Evolutionary conservation across 1,140 invertebrate species (phyloP).

Genomic region (Drosophila ananassae): DNA sequence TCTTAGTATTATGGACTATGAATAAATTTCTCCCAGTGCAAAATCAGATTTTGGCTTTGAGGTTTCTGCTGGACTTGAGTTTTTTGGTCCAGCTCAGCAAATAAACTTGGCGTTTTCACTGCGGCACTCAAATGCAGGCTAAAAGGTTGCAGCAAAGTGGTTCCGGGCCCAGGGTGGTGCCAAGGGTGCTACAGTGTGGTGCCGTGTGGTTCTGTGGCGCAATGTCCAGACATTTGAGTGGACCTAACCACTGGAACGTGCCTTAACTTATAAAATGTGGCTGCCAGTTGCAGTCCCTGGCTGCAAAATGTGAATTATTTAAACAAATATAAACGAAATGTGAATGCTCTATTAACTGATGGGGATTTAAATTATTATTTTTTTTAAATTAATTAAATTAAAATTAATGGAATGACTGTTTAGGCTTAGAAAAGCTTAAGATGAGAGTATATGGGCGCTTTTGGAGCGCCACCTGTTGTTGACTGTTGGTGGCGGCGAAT

Average conservation of each 20-base stretch:
- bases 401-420: background rate
- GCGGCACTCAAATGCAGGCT: conserved; percentile 66
- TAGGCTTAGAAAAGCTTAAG: too few relatives aligned
- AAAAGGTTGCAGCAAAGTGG: background rate
- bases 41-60: conserved; percentile 2
- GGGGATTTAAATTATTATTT: background rate
- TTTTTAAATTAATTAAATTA: background rate
- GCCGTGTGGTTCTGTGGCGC: conserved; percentile 2
- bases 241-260: conserved; percentile 75
- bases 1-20: too few relatives aligned
- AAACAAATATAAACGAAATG: conserved; percentile 7
- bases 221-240: conserved; percentile 26
- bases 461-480: conserved; percentile 58
- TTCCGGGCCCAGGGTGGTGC: background rate
- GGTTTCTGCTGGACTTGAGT: conserved; percentile 11
- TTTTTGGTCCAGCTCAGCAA: conserved; percentile 58
- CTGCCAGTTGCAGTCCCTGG: conserved; percentile 57
- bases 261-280: conserved; percentile 74
- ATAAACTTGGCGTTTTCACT: conserved; percentile 75
- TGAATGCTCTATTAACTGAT: conserved; percentile 8
- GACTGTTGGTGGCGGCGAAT: background rate
- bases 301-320: conserved; percentile 1
- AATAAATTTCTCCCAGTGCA: background rate
- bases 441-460: background rate
- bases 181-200: background rate